Evolutionary conservation across 2,888 invertebrate genomes (phyloP).

Genomic region (Acronicta aceris): DNA sequence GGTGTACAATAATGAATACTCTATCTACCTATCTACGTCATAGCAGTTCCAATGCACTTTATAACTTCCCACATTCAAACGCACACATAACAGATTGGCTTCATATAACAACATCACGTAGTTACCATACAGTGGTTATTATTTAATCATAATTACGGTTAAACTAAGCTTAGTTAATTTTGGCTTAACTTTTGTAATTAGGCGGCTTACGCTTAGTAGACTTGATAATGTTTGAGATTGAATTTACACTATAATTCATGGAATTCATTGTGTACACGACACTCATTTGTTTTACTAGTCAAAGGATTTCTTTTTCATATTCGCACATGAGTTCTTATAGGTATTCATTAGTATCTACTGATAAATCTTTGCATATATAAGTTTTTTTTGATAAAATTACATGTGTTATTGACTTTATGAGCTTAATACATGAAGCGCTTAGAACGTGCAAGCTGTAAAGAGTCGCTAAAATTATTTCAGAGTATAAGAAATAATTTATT

Average conservation of each 20-base stretch:
- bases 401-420: no score
- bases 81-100: conserved; percentile 43
- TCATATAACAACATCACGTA: conserved; percentile 38
- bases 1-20: no score
- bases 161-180: conserved; percentile 31
- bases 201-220: conserved; percentile 61
- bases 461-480: no score
- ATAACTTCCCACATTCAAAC: conserved; percentile 9
- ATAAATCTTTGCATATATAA: no score
- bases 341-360: neutral
- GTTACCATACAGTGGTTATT: conserved; percentile 25
- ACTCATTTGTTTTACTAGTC: neutral
- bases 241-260: conserved; percentile 9
- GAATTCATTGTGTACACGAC: neutral
- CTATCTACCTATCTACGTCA: no score
- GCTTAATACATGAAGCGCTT: no score
- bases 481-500: no score
- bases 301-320: neutral
- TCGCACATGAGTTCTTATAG: neutral
- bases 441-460: no score
- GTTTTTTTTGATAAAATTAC: no score
- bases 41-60: conserved; percentile 26
- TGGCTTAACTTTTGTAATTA: conserved; percentile 46
- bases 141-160: conserved; percentile 12
- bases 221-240: conserved; percentile 6